A percentile compares a stretch with the other conserved stretches of the same genome.
Conservation (phyloP, 1,140 invertebrate species). For the Heliconius hewitsoni region DNA sequence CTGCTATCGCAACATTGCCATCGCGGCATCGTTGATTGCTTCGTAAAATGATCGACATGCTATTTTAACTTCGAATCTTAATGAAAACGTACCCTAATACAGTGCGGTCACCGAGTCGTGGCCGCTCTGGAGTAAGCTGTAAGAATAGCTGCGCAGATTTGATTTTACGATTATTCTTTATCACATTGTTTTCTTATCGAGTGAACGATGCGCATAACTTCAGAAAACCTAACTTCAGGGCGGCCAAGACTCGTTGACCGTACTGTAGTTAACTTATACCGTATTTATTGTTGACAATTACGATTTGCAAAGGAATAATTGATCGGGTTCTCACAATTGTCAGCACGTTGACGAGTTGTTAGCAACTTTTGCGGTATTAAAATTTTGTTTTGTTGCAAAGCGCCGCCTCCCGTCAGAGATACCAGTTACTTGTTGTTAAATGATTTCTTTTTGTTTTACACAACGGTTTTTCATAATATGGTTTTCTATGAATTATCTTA, state of each 20-base stretch:
- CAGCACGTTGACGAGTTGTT: conserved; percentile 67
- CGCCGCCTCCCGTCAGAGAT: conserved; percentile 56
- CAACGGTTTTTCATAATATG: conserved; percentile 54
- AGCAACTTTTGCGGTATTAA: conserved; percentile 67
- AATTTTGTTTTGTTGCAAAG: conserved; percentile 54
- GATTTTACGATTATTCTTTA: too few species aligned
- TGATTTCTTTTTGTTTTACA: conserved; percentile 55
- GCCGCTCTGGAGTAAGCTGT: too few species aligned
- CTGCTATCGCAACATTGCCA: conserved; percentile 61
- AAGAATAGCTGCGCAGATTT: too few species aligned
- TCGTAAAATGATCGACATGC: conserved; percentile 77
- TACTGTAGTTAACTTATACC: conserved; percentile 60
- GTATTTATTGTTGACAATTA: conserved; percentile 77
- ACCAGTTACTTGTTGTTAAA: conserved; percentile 55
- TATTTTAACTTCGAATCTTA: conserved; percentile 71
- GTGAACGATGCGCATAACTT: too few species aligned
- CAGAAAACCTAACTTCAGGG: too few species aligned
- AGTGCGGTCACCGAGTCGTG: too few species aligned
- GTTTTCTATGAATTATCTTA: conserved; percentile 70
- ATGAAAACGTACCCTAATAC: conserved; percentile 65
- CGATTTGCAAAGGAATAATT: conserved; percentile 77
- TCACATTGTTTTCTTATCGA: too few species aligned
- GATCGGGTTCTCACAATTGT: conserved; percentile 80
- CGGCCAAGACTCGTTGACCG: too few species aligned
- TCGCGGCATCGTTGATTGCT: conserved; percentile 67